Evolutionary conservation across 1,140 invertebrate genomes (phyloP).

Genomic region (Magallana ariakensis): DNA sequence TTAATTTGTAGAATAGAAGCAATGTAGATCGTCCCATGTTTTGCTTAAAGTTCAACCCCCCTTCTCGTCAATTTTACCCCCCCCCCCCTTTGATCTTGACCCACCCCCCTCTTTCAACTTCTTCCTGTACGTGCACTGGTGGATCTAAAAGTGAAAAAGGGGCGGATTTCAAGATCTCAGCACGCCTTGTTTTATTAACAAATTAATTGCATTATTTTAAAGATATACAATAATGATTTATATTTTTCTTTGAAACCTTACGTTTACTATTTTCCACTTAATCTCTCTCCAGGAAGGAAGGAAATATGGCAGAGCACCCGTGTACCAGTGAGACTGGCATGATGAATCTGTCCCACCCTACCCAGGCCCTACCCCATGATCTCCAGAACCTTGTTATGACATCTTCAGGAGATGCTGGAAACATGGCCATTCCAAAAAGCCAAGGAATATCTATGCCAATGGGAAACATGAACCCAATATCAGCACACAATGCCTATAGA

Average conservation of each 20-base stretch:
- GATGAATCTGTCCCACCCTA: neutral
- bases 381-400: neutral
- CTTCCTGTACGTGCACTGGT: too few species aligned
- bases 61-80: neutral
- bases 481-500: neutral
- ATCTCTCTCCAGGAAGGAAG: neutral
- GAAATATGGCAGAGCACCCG: neutral
- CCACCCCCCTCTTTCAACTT: too few species aligned
- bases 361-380: neutral
- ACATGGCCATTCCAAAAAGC: neutral
- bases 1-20: too few species aligned
- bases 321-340: neutral
- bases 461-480: neutral
- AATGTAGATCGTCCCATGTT: too few species aligned
- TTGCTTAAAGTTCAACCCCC: neutral
- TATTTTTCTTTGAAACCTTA: too few species aligned
- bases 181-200: too few species aligned
- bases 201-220: too few species aligned
- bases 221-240: too few species aligned
- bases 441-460: neutral
- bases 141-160: too few species aligned
- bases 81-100: neutral
- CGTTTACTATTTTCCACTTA: too few species aligned
- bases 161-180: too few species aligned
- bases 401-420: neutral